Evolutionary conservation across 2,797 vertebrate genomes (phyloP).

Genomic region (Lacerta bilineata): DNA sequence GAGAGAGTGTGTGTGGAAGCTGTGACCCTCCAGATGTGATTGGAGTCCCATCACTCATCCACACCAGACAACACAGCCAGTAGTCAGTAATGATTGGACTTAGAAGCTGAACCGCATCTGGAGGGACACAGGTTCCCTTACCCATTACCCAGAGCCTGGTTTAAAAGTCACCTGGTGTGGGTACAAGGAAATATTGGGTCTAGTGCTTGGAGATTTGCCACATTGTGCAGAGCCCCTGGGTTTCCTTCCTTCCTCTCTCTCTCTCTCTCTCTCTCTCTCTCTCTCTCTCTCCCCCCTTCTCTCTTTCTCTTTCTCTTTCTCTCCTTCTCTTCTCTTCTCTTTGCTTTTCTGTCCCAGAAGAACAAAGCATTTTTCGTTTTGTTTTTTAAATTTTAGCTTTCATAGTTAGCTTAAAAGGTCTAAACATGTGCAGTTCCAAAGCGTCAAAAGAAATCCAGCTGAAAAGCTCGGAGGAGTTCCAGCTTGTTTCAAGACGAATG

Average conservation of each 20-base stretch:
- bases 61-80: too few species aligned
- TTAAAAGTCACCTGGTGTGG: background rate
- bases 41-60: too few species aligned
- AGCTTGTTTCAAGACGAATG: background rate
- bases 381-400: background rate
- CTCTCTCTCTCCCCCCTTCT: background rate
- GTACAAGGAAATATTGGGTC: too few species aligned
- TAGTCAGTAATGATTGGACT: too few species aligned
- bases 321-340: too few species aligned
- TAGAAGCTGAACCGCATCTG: too few species aligned
- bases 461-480: background rate
- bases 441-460: background rate
- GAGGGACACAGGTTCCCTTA: too few species aligned
- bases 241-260: background rate
- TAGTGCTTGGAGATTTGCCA: too few species aligned
- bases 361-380: too few species aligned
- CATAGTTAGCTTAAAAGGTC: background rate
- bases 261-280: background rate
- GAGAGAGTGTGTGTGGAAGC: too few species aligned
- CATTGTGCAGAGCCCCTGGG: background rate
- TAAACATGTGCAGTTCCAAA: background rate
- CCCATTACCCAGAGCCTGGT: background rate
- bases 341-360: too few species aligned
- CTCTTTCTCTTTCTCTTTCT: background rate
- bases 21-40: too few species aligned